Base-by-base conservation (phyloP, 2,797 vertebrate species). In the Sebastes hopkinsi region DNA sequence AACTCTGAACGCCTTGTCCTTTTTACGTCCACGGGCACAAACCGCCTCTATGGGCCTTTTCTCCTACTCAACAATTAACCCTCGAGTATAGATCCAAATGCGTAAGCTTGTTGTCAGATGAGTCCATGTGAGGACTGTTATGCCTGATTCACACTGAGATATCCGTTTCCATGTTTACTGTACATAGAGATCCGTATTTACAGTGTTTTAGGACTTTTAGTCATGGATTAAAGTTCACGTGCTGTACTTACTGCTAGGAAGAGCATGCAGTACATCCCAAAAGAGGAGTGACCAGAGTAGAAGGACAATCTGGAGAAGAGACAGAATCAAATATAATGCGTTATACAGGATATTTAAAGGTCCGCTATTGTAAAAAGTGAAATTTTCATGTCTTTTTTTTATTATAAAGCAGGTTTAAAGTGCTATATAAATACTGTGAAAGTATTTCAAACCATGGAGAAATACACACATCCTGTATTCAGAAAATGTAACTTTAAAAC, bases 181-280 rank as follows among this genome's bases (percentile, higher is more conserved):
- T 59, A 76, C 62, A 80, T 6, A 42, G n/a, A 68, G 8, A 75
- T 29, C 20, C 2, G 6, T 54, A 18, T 71, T 60, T 25, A 46
- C 7, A 54, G 38, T 52, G 50, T 74, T 58, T 38, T 23, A 38
- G 22, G 54, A 52, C 62, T 52, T 52, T 72, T 10, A 67, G 7
- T 54, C 56, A 27, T 36, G 32, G 22, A 20, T 16, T n/a, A 18
- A 84, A 59, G n/a, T 6, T 23, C 42, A 25, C 18, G 9, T 65
- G 65, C 7, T 60, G 25, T n/a, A 98, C 98, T 99, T 95, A 99
- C 99, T 82, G 98, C 98, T 11, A 99, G 85, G 82, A 99, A 99
- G 77, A 99, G 94, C 98, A 99, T 98, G 94, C 97, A 98, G 95
- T 99, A 99, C 99, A 99, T 99, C 75, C 98, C 98, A 91, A 99